phyloP scores from a whole-genome alignment of 2,888 invertebrate genomes.

The Kryphioiulus occultus region DNA sequence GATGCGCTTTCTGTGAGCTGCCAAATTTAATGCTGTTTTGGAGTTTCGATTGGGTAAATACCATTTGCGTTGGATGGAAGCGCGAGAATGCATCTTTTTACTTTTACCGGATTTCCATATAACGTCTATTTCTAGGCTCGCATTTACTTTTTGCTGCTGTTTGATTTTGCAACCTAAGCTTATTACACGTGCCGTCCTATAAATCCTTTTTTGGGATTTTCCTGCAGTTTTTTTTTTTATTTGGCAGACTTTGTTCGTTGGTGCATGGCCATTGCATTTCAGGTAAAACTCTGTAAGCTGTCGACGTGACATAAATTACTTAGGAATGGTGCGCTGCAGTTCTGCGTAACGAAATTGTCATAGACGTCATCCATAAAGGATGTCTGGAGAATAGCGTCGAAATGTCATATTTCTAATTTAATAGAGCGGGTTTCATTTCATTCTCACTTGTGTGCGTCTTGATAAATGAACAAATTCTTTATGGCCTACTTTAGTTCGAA shows the following conservation, averaged over 20 bases:
- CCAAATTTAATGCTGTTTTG: slow-evolving; percentile 33
- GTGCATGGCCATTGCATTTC: background rate
- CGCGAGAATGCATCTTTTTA: slow-evolving; percentile 22
- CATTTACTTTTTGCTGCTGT: background rate
- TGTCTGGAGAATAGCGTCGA: no score
- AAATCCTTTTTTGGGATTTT: slow-evolving; percentile 29
- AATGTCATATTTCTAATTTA: no score
- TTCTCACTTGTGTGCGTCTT: no score
- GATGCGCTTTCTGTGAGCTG: slow-evolving; percentile 24
- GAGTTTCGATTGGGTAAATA: slow-evolving; percentile 36
- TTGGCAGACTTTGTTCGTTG: background rate
- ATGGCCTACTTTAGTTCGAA: no score
- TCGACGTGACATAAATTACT: background rate
- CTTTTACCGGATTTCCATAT: slow-evolving; percentile 23
- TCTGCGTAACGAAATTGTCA: background rate
- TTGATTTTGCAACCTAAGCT: slow-evolving; percentile 36
- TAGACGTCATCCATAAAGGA: no score
- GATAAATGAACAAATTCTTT: no score
- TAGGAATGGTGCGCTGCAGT: background rate
- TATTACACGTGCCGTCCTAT: background rate
- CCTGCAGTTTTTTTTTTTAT: background rate
- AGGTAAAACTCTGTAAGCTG: background rate
- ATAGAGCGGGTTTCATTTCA: no score
- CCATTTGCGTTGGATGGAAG: slow-evolving; percentile 10
- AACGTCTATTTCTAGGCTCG: background rate